phyloP scores from a whole-genome alignment of 2,797 vertebrate species.

The Acanthurus lineatus region DNA sequence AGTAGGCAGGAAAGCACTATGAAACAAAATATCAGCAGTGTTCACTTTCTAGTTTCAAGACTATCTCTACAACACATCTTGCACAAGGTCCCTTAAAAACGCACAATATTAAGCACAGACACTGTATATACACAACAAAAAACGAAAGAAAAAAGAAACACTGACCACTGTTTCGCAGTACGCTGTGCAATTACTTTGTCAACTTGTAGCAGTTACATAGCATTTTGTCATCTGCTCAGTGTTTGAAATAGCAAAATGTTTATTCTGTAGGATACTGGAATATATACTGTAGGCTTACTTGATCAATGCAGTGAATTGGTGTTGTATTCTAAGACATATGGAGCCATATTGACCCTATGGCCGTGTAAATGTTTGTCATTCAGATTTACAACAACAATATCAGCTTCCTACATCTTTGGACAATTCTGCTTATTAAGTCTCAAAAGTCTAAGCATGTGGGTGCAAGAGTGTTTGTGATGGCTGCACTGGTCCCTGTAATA shows the following conservation, averaged over 20 bases:
- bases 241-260: conserved; percentile 64
- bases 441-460: conserved; percentile 55
- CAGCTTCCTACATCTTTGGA: conserved; percentile 77
- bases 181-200: conserved; percentile 80
- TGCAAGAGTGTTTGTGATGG: conserved; percentile 57
- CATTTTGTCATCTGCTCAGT: conserved; percentile 63
- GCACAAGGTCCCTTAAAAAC: conserved; percentile 83
- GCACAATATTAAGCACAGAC: conserved; percentile 82
- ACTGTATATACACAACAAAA: conserved; percentile 78
- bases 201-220: conserved; percentile 66
- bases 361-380: conserved; percentile 54
- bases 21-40: conserved; percentile 76
- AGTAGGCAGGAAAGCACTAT: conserved; percentile 74
- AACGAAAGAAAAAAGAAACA: conserved; percentile 64
- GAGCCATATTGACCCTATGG: conserved; percentile 52
- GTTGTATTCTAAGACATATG: conserved; percentile 71
- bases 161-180: conserved; percentile 74
- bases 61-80: conserved; percentile 85
- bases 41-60: conserved; percentile 81
- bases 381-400: conserved; percentile 56
- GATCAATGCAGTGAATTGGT: conserved; percentile 62
- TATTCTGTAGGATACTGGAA: conserved; percentile 61
- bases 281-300: conserved; percentile 67
- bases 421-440: conserved; percentile 74
- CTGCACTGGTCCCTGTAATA: conserved; percentile 76